Evolutionary conservation across 2,113 vertebrate genomes (phyloP).

Genomic region (Dipodomys stephensi): DNA sequence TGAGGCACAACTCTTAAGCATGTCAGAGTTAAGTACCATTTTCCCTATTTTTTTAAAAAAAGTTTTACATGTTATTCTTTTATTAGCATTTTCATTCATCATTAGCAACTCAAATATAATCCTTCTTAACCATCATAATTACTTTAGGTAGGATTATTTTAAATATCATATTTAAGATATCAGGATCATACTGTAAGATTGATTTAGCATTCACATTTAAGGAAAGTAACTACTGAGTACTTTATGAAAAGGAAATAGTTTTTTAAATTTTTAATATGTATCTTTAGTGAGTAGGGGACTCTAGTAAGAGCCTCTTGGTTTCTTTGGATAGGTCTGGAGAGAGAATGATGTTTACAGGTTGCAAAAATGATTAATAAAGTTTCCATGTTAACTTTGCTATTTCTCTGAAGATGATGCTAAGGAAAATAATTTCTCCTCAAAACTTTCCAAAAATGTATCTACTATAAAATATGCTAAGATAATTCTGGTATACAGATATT

Average conservation of each 20-base stretch:
- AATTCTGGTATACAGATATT: background rate
- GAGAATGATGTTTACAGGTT: rapidly evolving
- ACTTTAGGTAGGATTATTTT: background rate
- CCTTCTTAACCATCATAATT: background rate
- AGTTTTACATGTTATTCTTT: background rate
- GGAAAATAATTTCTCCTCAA: background rate
- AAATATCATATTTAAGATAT: background rate
- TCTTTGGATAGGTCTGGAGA: background rate
- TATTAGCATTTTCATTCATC: background rate
- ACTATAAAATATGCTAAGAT: background rate
- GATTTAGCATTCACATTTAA: background rate
- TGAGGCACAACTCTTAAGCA: background rate
- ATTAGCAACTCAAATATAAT: background rate
- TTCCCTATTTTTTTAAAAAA: background rate
- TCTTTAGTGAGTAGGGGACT: background rate
- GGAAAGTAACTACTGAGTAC: background rate
- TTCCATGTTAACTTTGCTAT: no score
- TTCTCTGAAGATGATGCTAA: background rate
- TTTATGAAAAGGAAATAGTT: background rate
- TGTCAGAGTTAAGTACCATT: background rate
- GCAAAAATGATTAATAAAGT: background rate
- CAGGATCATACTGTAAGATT: background rate
- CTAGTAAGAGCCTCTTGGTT: rapidly evolving
- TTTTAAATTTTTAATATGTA: no score
- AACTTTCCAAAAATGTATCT: background rate